Base-by-base conservation (phyloP, 2,797 vertebrate species). In the Poeciliopsis paucimaculata region DNA sequence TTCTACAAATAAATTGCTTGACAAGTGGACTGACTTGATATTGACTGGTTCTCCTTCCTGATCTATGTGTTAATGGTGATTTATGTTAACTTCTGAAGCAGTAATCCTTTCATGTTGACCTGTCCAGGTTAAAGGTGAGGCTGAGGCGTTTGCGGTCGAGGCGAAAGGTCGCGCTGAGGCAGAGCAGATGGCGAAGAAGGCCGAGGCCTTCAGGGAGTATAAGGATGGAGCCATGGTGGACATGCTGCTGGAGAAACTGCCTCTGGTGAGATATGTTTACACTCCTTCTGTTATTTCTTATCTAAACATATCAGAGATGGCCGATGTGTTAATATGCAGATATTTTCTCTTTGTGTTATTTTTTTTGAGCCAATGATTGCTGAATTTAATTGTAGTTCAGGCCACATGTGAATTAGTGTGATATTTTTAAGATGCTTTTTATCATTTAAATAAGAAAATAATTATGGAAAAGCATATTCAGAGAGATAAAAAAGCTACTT, bases 111-210 rank as follows among this genome's bases (percentile, higher is more conserved):
- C 20, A 3, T 64, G 26, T 31, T 2, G 3, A 73, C 28, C 74
- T 0, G 41, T n/a, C 34, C 90, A 98, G 97, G 88, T 98, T 43
- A 97, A 94, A 77, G 97, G 97, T 12, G 97, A 98, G 76, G 97
- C 97, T 0, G 94, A 96, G 86, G 97, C 97, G 0, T 98, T 95
- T 77, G 97, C 97, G 0, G 89, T 97, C 55, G 97, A 96, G 84
- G 96, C 96, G 66, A 96, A 95, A 2, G 97, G 97, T 73, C 95
- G 94, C 0, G 97, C 97, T 0, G 97, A 98, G 73, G 97, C 97
- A 0, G 96, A 97, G 90, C 97, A 98, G 93, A 97, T 98, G 97
- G 78, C 90, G 2, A 97, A 98, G 94, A 98, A 98, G 85, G 97
- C 97, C 0, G 96, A 98, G 73, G 97, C 97, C 5, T 98, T 98